phyloP scores from a whole-genome alignment of 2,888 invertebrate genomes.

The Drymonia ruficornis region DNA sequence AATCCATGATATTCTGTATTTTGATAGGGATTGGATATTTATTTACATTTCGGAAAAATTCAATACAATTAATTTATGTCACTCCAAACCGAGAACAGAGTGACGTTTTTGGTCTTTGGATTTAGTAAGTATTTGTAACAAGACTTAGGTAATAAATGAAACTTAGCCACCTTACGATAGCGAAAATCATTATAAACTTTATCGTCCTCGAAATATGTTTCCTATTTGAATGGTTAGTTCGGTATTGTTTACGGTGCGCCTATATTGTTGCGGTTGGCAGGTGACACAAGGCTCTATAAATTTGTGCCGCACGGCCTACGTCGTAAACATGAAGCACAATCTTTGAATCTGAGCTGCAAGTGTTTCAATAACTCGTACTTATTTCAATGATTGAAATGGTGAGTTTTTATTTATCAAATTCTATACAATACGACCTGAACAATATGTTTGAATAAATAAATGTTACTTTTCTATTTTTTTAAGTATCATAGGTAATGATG shows the following conservation, averaged over 20 bases:
- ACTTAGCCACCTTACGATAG: slow-evolving; percentile 25
- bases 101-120: not conserved
- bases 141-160: not conserved
- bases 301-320: slow-evolving; percentile 57
- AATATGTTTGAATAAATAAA: too few species aligned
- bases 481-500: too few species aligned
- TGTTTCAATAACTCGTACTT: slow-evolving; percentile 59
- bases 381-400: slow-evolving; percentile 50
- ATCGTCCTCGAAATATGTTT: slow-evolving; percentile 33
- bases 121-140: not conserved
- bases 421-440: too few species aligned
- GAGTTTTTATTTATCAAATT: slow-evolving; percentile 31
- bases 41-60: not conserved
- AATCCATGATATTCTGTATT: too few species aligned
- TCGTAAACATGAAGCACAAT: slow-evolving; percentile 64
- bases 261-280: slow-evolving; percentile 73
- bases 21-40: not conserved
- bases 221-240: slow-evolving; percentile 38
- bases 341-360: slow-evolving; percentile 61
- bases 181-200: slow-evolving; percentile 40
- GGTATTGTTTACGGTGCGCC: slow-evolving; percentile 55
- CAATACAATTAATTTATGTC: not conserved
- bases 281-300: slow-evolving; percentile 76
- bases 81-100: not conserved
- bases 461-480: too few species aligned